These are phyloP conservation scores for Orbicella faveolata DNA, from an alignment of 64 coral and sea anemone species.

Conservation along the genomic window DNA sequence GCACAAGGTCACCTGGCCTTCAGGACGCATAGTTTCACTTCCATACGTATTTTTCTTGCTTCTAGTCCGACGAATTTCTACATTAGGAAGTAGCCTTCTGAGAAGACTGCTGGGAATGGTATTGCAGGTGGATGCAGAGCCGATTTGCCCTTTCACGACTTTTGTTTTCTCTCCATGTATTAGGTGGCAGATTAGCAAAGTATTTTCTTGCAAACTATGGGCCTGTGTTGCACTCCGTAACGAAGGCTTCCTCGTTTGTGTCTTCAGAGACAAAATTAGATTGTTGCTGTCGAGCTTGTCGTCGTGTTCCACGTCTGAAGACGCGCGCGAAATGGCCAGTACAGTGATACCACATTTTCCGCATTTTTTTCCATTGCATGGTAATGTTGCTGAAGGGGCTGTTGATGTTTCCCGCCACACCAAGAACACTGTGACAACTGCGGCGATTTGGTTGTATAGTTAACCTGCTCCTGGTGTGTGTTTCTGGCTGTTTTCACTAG, in stretches of 20 bases:
- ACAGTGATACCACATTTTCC: constrained; percentile 34
- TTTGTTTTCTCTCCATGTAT: constrained; percentile 26
- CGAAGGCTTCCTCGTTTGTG: no score
- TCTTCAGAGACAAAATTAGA: no score
- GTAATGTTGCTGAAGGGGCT: constrained; percentile 20
- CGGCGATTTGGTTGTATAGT: no score
- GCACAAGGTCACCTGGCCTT: background rate
- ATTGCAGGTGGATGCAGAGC: constrained; percentile 24
- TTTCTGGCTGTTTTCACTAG: no score
- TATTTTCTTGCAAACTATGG: background rate
- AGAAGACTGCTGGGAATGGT: constrained; percentile 55
- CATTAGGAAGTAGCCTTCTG: constrained; percentile 38
- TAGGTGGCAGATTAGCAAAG: constrained; percentile 32
- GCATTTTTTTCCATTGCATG: constrained; percentile 28
- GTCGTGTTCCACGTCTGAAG: no score
- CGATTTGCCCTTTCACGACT: constrained; percentile 54
- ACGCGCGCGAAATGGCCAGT: background rate
- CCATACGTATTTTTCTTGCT: constrained; percentile 45
- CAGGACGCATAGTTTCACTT: no score
- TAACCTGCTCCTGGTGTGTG: no score
- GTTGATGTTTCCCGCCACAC: constrained; percentile 20
- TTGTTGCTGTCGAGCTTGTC: no score
- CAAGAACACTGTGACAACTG: no score
- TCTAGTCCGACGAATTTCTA: constrained; percentile 27
- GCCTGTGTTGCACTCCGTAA: constrained; percentile 10